These are phyloP conservation scores for Halictus rubicundus DNA, from an alignment of 1,140 invertebrate species.

Conservation along the genomic window DNA sequence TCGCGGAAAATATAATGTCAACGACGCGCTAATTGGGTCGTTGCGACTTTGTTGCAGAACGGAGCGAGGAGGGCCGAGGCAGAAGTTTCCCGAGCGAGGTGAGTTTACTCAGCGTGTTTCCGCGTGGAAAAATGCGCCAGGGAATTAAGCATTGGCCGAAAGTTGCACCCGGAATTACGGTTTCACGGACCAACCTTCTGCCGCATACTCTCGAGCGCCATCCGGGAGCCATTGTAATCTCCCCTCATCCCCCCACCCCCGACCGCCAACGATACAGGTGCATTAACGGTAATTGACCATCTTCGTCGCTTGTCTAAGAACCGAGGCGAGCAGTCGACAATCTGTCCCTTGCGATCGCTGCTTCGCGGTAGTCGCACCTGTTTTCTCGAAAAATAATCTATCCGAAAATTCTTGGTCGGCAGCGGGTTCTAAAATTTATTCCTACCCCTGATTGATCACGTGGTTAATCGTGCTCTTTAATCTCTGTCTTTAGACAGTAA, in stretches of 20 bases:
- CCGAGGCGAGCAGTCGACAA: no score
- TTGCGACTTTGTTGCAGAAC: conserved; percentile 51
- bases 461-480: no score
- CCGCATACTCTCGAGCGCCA: conserved; percentile 24
- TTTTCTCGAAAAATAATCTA: no score
- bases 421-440: no score
- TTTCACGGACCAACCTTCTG: conserved; percentile 19
- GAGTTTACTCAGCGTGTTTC: conserved; percentile 40
- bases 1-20: background rate
- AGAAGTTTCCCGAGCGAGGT: conserved; percentile 29
- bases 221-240: background rate
- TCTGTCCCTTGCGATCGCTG: no score
- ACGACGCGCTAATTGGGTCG: conserved; percentile 30
- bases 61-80: background rate
- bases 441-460: no score
- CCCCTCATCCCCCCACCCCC: background rate
- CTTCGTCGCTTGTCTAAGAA: background rate
- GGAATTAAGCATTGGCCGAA: conserved; percentile 13
- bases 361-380: no score
- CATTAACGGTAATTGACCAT: conserved; percentile 15
- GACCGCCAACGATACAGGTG: background rate
- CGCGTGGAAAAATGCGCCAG: background rate
- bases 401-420: no score
- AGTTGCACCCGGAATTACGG: conserved; percentile 34
- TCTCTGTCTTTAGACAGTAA: no score